Percentiles rank a stretch among this genome's conserved stretches.
These are phyloP conservation scores for Trachelus troglodyta DNA, from an alignment of 2,888 invertebrate species.

Conservation along the genomic window DNA sequence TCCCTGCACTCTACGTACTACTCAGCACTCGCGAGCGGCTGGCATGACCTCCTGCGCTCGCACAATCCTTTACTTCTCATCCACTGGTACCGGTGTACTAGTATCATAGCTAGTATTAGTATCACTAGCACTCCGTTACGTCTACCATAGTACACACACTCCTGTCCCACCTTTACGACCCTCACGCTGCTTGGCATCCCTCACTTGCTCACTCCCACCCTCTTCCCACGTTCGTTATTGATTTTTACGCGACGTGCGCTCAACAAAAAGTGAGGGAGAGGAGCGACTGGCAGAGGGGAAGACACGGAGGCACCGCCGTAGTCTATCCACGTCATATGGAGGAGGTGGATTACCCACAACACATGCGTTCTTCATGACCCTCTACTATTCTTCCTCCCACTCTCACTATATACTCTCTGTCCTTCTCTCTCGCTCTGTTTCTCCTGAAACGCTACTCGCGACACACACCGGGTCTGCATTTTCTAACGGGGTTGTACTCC, in stretches of 20 bases:
- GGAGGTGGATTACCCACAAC: slow-evolving; percentile 24
- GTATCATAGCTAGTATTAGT: background rate
- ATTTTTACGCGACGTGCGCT: slow-evolving; percentile 60
- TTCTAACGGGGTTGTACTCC: no score
- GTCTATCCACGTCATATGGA: slow-evolving; percentile 56
- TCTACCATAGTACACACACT: background rate
- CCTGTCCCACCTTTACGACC: background rate
- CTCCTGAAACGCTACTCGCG: no score
- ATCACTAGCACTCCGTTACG: background rate
- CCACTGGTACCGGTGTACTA: background rate
- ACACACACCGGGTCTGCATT: no score
- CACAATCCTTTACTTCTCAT: background rate
- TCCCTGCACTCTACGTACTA: background rate
- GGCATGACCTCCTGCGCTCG: background rate
- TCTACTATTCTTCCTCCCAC: background rate
- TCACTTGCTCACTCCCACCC: background rate
- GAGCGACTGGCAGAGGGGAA: slow-evolving; percentile 14
- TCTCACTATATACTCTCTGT: background rate
- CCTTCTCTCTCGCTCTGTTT: background rate
- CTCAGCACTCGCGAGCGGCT: background rate
- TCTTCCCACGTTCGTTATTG: slow-evolving; percentile 58
- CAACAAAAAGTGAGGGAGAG: background rate
- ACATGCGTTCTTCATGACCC: background rate
- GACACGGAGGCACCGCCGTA: slow-evolving; percentile 30
- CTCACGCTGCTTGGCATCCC: background rate